phyloP scores from a whole-genome alignment of 2,113 vertebrate genomes.

The Salvelinus sp. region DNA sequence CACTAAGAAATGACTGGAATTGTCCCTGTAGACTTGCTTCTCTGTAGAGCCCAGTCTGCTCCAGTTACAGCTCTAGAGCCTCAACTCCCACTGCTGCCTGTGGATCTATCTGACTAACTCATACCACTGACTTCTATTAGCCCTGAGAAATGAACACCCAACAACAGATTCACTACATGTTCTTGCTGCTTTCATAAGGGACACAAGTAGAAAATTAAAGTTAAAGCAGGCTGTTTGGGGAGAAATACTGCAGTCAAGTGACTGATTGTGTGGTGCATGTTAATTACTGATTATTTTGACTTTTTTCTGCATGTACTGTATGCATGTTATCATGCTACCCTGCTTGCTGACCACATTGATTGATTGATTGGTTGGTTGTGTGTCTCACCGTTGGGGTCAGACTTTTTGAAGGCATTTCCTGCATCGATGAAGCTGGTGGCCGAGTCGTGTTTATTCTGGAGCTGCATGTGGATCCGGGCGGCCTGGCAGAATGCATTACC shows the following conservation, averaged over 20 bases:
- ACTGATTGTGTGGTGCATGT: too few relatives aligned
- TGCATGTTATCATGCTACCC: too few relatives aligned
- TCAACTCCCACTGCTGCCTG: neutral
- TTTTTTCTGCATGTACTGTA: too few relatives aligned
- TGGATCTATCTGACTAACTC: neutral
- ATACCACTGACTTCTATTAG: too few relatives aligned
- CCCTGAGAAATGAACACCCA: too few relatives aligned
- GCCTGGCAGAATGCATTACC: slow-evolving; percentile 95
- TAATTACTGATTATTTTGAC: too few relatives aligned
- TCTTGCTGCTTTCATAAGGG: too few relatives aligned
- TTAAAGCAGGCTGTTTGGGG: neutral
- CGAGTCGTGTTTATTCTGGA: slow-evolving; percentile 95
- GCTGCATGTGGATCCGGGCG: slow-evolving; percentile 93
- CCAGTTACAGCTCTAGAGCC: neutral
- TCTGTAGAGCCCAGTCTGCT: neutral
- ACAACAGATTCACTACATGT: too few relatives aligned
- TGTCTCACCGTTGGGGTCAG: slow-evolving; percentile 89
- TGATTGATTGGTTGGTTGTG: too few relatives aligned
- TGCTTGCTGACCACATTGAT: too few relatives aligned
- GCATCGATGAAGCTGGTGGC: slow-evolving; percentile 97
- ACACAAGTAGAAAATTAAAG: too few relatives aligned
- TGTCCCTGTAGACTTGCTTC: neutral
- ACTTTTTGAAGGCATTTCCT: slow-evolving; percentile 94
- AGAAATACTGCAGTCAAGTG: neutral
- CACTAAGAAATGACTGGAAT: neutral